Percentiles rank a stretch among this genome's conserved stretches.
Evolutionary conservation across 2,797 vertebrate genomes (phyloP).

Genomic region (Kryptolebias ocellatus): DNA sequence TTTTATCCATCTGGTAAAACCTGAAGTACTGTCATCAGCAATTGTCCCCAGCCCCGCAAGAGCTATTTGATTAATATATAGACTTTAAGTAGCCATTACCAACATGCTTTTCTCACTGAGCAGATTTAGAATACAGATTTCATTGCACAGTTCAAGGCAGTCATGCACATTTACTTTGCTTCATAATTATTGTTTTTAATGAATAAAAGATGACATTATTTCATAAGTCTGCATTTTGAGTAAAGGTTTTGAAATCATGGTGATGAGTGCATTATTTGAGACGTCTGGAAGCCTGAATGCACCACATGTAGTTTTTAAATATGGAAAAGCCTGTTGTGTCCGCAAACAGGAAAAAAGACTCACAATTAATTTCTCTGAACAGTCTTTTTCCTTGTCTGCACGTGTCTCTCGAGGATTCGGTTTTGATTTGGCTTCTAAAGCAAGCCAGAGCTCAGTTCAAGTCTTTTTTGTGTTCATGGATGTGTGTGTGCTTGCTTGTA

Average conservation of each 20-base stretch:
- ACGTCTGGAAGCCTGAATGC: constrained; percentile 21
- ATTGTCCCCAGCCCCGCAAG: constrained; percentile 31
- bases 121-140: constrained; percentile 15
- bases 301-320: constrained; percentile 45
- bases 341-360: constrained; percentile 66
- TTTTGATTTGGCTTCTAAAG: constrained; percentile 71
- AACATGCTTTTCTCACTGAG: constrained; percentile 12
- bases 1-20: constrained; percentile 49
- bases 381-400: constrained; percentile 62
- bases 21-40: constrained; percentile 61
- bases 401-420: constrained; percentile 53
- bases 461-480: constrained; percentile 22
- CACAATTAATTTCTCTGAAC: constrained; percentile 71
- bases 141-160: constrained; percentile 13
- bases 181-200: constrained; percentile 13
- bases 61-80: constrained; percentile 53
- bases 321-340: constrained; percentile 62
- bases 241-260: constrained; percentile 22
- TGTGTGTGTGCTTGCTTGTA: constrained; percentile 1
- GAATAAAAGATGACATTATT: constrained; percentile 20
- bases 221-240: background rate
- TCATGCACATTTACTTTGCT: constrained; percentile 24
- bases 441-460: constrained; percentile 53
- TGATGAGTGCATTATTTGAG: constrained; percentile 24
- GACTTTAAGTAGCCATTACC: constrained; percentile 29